Conservation (phyloP, 1,140 invertebrate genomes). For the Drosophila seguyi region DNA sequence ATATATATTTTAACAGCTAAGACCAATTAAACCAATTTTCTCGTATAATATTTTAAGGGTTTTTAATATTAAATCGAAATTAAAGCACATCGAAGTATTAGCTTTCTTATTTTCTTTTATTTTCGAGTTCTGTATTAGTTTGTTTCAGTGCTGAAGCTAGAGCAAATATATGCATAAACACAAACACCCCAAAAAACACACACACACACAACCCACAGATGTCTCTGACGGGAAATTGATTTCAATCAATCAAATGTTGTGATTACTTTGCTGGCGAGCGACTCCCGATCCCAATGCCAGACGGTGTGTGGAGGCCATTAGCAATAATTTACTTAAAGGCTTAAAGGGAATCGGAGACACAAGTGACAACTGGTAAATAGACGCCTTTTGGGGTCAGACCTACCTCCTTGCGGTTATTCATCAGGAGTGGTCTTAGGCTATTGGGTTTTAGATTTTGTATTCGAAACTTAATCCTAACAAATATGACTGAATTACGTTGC, state of each 20-base stretch:
- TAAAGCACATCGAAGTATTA: too few species aligned
- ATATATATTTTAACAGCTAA: not conserved
- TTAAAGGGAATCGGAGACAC: slow-evolving; percentile 63
- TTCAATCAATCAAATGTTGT: slow-evolving; percentile 84
- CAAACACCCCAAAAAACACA: slow-evolving; percentile 20
- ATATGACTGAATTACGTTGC: not conserved
- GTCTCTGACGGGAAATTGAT: slow-evolving; percentile 81
- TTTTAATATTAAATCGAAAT: not conserved
- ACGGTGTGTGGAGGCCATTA: slow-evolving; percentile 68
- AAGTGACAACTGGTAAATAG: slow-evolving; percentile 46
- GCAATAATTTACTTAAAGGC: slow-evolving; percentile 80
- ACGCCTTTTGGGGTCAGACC: slow-evolving; percentile 7
- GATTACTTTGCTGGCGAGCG: slow-evolving; percentile 74
- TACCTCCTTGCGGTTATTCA: not conserved
- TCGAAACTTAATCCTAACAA: not conserved
- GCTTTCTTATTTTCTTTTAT: not conserved
- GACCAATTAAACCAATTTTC: not conserved
- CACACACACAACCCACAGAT: slow-evolving; percentile 25
- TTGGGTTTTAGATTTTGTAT: not conserved
- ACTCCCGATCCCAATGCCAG: slow-evolving; percentile 11
- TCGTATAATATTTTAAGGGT: too few species aligned
- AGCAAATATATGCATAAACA: slow-evolving; percentile 67
- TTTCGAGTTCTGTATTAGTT: not conserved
- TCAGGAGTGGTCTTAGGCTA: too few species aligned
- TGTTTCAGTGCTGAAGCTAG: slow-evolving; percentile 36